Evolutionary conservation across 2,888 invertebrate species (phyloP), one percentile per base, ranked within the genome.

Genomic region (Scaeva pyrastri): DNA sequence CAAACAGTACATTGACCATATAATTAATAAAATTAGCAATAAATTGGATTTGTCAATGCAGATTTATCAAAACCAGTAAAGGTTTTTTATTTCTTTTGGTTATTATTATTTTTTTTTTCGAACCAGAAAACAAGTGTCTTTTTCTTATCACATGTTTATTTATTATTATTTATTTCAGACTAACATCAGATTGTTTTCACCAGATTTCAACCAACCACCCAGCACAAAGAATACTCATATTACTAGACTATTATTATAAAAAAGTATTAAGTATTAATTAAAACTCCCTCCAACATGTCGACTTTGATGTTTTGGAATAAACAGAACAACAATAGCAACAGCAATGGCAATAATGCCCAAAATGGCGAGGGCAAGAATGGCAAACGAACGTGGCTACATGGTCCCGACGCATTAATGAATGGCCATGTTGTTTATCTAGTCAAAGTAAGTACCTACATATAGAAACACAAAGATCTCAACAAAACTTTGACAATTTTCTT

Each of bases 401-500:
- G 98, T 76, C 97, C 98, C 60, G 99, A 98, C 91, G 96, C 97
- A 26, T 94, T 99, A 73, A 96, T 97, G 90, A 97, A 97, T 91
- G 99, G 99, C 64, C 98, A 98, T 91, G 98, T 99, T 89, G 98
- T 98, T 73, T 99, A 99, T 94, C 95, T 98, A 93, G 99, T 99
- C 92, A 98, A 99, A 96, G 97, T 97, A 93, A 91, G 93, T 90
- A 3, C 6, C n/a, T n/a, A n/a, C n/a, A n/a, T n/a, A n/a, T n/a
- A n/a, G n/a, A n/a, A n/a, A n/a, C n/a, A n/a, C n/a, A n/a, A n/a
- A n/a, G n/a, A n/a, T n/a, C n/a, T n/a, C n/a, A n/a, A n/a, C n/a
- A n/a, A n/a, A n/a, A n/a, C n/a, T 64, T 11, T 7, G 16, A 16
- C 26, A 8, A 16, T 52, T 36, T 52, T 8, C 10, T 48, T 31